phyloP scores from a whole-genome alignment of 2,113 vertebrate genomes.

The Herpetotheres cachinnans region DNA sequence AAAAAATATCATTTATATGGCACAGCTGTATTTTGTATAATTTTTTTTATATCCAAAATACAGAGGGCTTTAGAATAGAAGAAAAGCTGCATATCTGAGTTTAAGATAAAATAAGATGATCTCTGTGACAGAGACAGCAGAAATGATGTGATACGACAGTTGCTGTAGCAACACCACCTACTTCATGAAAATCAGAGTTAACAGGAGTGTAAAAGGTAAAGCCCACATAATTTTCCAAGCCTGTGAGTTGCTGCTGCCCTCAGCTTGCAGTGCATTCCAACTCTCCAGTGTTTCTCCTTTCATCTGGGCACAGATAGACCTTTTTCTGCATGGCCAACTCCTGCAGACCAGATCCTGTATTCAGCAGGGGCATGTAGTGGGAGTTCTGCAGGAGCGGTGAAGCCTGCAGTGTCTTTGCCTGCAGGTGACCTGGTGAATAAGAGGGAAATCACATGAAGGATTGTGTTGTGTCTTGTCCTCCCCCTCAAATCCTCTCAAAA shows the following conservation, averaged over 20 bases:
- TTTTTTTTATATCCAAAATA: constrained; percentile 23
- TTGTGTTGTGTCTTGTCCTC: not conserved
- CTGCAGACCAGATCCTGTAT: not conserved
- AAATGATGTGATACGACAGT: constrained; percentile 75
- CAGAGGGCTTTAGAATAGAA: constrained; percentile 26
- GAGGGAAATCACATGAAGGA: not conserved
- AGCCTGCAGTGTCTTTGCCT: not conserved
- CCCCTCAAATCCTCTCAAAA: not conserved
- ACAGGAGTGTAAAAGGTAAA: constrained; percentile 67
- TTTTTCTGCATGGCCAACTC: not conserved
- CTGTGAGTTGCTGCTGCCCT: constrained; percentile 39
- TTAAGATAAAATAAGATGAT: constrained; percentile 62
- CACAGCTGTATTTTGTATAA: not conserved
- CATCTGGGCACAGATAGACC: not conserved
- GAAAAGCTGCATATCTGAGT: constrained; percentile 38
- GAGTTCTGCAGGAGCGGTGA: not conserved
- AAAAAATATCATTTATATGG: not conserved
- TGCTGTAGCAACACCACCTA: constrained; percentile 80
- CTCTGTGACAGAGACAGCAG: constrained; percentile 68
- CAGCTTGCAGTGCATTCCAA: constrained; percentile 16
- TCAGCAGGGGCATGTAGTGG: not conserved
- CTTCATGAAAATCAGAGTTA: constrained; percentile 69
- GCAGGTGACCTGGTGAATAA: not conserved
- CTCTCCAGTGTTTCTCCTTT: not conserved
- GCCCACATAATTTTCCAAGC: constrained; percentile 55